Base-by-base conservation (phyloP, 2,797 vertebrate genomes). In the Phalanger gymnotis region DNA sequence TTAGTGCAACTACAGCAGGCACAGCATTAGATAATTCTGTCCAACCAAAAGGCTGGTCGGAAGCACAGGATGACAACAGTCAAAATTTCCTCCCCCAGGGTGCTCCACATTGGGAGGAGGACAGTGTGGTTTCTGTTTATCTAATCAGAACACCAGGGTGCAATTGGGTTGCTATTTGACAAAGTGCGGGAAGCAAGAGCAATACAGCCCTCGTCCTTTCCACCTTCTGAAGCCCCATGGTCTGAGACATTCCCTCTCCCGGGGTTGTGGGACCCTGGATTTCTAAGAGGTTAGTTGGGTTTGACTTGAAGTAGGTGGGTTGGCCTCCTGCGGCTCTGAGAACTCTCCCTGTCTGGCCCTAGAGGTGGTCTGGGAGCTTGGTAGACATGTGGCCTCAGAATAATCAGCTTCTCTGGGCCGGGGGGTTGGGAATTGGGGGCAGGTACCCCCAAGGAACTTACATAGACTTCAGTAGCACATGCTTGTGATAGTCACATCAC, bases 21-120 rank as follows among this genome's bases (percentile, higher is more conserved):
- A 81, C 34, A 4, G 13, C 10, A 40, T 54, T 73, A 92, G 92
- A 95, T 92, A 53, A 19, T 92, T 94, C 40, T 91, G 9, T 96
- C 57, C 4, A 40, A 52, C 53, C 27, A 55, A 51, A 2, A 53
- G 52, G 13, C 31, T 2, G 5, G 58, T 56, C 11, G 28, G 27
- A 34, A 12, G 16, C 2, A 2, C 22, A 34, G 91, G 47, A 11
- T 0, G 31, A 91, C 31, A 90, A 93, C 81, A 54, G 89, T 81
- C 30, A 30, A 58, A 40, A 54, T 57, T 94, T 16, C 53, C 47
- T 94, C 57, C 7, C 1, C 66, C 31, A 31, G 12, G 40, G 5
- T n/a, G n/a, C 89, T 90, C 13, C 58, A 51, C 5, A 51, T 28
- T n/a, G 89, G 58, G 25, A 54, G 0, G 1, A 12, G 16, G 54